phyloP scores from a whole-genome alignment of 2,113 vertebrate species.

The Etheostoma spectabile region DNA sequence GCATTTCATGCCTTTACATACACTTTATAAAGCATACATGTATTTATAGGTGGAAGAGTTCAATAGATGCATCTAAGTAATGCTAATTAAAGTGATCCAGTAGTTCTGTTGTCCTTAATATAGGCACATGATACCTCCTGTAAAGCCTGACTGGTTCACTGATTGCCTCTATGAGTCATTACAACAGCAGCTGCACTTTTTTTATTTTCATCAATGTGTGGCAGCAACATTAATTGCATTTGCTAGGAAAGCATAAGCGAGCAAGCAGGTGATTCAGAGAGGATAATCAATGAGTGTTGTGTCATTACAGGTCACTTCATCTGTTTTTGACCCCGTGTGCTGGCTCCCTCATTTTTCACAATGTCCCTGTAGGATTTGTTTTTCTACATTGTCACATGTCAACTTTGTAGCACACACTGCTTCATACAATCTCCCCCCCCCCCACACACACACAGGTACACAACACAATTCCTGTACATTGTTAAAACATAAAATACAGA shows the following conservation, averaged over 20 bases:
- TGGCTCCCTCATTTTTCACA: background rate
- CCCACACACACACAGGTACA: too few relatives aligned
- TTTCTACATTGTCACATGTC: too few relatives aligned
- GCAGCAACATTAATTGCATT: conserved; percentile 13
- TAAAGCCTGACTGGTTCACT: conserved; percentile 29
- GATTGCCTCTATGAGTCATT: background rate
- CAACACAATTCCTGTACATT: too few relatives aligned
- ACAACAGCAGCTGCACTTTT: conserved; percentile 4
- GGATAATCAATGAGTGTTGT: conserved; percentile 39
- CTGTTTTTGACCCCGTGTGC: conserved; percentile 35
- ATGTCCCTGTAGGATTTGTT: background rate
- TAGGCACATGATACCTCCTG: background rate
- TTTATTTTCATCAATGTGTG: conserved; percentile 15
- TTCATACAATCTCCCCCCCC: too few relatives aligned
- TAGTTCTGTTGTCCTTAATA: conserved; percentile 10
- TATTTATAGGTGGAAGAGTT: conserved; percentile 23
- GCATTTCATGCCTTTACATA: too few relatives aligned
- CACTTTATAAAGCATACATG: conserved; percentile 12
- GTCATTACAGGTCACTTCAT: conserved; percentile 39
- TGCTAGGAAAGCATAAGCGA: background rate
- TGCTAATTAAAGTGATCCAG: background rate
- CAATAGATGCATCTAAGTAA: conserved; percentile 5
- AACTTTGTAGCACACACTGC: too few relatives aligned
- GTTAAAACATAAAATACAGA: too few relatives aligned
- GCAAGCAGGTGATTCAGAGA: conserved; percentile 24